A percentile compares a stretch with the other conserved stretches of the same genome.
Evolutionary conservation across 2,888 invertebrate genomes (phyloP).

Genomic region (Caenorhabditis drosophilae): DNA sequence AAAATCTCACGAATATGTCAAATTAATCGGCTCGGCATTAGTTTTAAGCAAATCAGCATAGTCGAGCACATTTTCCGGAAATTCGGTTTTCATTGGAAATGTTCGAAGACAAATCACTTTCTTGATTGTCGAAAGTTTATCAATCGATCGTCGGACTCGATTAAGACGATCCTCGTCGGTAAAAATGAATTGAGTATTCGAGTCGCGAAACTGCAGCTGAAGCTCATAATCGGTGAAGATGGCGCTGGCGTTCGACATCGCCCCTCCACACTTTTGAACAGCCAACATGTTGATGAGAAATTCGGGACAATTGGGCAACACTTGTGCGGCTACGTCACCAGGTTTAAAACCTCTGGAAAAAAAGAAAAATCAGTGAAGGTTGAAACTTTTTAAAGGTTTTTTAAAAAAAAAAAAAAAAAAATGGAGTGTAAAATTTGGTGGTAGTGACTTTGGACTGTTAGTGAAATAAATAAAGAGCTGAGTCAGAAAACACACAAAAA

Average conservation of each 20-base stretch:
- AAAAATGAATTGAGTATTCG: conserved; percentile 40
- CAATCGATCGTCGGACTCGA: conserved; percentile 36
- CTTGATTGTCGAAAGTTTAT: conserved; percentile 28
- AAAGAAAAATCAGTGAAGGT: neutral
- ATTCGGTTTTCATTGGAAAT: conserved; percentile 29
- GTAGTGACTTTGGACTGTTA: too few relatives aligned
- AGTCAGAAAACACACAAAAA: too few relatives aligned
- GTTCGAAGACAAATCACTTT: conserved; percentile 39
- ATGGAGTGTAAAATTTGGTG: too few relatives aligned
- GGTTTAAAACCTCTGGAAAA: conserved; percentile 37
- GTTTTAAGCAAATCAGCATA: conserved; percentile 30
- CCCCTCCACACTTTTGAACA: conserved; percentile 54
- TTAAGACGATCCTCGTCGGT: conserved; percentile 44
- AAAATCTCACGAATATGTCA: conserved; percentile 12
- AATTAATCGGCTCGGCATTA: conserved; percentile 17
- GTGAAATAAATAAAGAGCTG: too few relatives aligned
- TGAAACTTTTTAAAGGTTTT: neutral
- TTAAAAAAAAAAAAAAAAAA: too few relatives aligned
- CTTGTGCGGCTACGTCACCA: conserved; percentile 37
- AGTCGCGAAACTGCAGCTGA: conserved; percentile 47
- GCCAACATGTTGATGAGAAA: conserved; percentile 46
- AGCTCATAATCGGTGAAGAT: conserved; percentile 61
- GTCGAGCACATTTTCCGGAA: conserved; percentile 35
- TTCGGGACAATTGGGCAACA: conserved; percentile 45
- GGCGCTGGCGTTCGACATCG: conserved; percentile 58